These are phyloP conservation scores for Lapara coniferarum DNA, from an alignment of 2,888 invertebrate genomes.

Conservation along the genomic window DNA sequence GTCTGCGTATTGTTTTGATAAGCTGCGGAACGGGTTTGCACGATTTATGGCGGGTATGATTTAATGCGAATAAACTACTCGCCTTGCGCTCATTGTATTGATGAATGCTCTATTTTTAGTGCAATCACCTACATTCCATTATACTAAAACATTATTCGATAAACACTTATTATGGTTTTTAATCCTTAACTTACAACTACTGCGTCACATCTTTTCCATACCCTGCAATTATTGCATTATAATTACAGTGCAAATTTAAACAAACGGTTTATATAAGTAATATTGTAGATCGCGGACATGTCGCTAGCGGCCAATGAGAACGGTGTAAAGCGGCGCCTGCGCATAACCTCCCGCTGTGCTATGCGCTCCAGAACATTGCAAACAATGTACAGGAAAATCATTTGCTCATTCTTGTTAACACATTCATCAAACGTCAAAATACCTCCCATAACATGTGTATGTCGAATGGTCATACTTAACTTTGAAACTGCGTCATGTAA, in stretches of 20 bases:
- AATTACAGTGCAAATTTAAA: slow-evolving; percentile 65
- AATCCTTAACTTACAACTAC: slow-evolving; percentile 44
- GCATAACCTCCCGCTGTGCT: slow-evolving; percentile 73
- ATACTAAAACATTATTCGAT: slow-evolving; percentile 10
- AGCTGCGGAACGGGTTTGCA: slow-evolving; percentile 81
- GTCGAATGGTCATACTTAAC: not conserved
- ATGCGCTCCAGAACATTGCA: slow-evolving; percentile 56
- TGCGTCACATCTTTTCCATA: slow-evolving; percentile 52
- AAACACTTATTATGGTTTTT: not conserved
- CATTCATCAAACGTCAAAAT: slow-evolving; percentile 28
- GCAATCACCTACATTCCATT: slow-evolving; percentile 56
- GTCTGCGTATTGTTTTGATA: slow-evolving; percentile 84
- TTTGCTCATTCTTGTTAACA: slow-evolving; percentile 35
- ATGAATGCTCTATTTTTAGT: slow-evolving; percentile 76
- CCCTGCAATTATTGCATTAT: slow-evolving; percentile 63
- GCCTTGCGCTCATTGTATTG: slow-evolving; percentile 73
- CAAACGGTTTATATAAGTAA: slow-evolving; percentile 58
- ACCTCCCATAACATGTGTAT: not conserved
- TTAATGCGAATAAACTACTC: slow-evolving; percentile 83
- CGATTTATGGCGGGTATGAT: slow-evolving; percentile 82
- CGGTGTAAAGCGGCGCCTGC: slow-evolving; percentile 77
- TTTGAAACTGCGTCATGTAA: slow-evolving; percentile 1
- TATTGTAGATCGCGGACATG: slow-evolving; percentile 74
- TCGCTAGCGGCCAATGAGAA: slow-evolving; percentile 73
- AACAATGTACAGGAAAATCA: slow-evolving; percentile 40